Conservation (phyloP, 2,888 invertebrate species). For the Kuschelorhynchus macadamiae region DNA sequence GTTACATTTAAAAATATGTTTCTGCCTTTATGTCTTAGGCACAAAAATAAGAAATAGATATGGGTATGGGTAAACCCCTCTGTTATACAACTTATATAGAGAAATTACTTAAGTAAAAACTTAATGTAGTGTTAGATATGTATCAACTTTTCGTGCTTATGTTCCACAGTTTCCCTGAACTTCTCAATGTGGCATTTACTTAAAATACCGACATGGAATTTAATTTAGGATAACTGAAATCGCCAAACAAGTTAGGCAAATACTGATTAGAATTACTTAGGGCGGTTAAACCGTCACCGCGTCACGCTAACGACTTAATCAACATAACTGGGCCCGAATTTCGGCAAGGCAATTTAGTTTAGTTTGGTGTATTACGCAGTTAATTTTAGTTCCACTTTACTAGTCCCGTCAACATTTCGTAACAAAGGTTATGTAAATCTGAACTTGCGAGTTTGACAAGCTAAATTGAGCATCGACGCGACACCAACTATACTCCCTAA, state of each 20-base stretch:
- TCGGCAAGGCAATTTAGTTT: constrained; percentile 44
- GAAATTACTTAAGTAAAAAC: no score
- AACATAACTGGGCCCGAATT: constrained; percentile 46
- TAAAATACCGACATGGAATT: no score
- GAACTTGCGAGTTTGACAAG: constrained; percentile 24
- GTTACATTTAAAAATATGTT: no score
- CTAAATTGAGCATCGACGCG: constrained; percentile 32
- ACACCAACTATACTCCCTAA: no score
- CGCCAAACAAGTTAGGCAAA: constrained; percentile 37
- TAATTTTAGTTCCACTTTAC: constrained; percentile 47
- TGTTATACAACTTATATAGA: no score
- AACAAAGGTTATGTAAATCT: constrained; percentile 45
- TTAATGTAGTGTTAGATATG: no score
- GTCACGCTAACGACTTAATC: constrained; percentile 49
- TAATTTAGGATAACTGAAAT: constrained; percentile 24
- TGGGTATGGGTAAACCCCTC: no score
- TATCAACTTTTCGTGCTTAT: no score
- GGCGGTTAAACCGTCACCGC: constrained; percentile 36
- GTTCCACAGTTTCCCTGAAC: no score
- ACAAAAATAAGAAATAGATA: no score
- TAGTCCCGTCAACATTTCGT: constrained; percentile 32
- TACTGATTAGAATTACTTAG: constrained; percentile 37
- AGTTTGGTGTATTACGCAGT: constrained; percentile 45
- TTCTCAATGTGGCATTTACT: no score
- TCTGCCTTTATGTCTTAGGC: no score